These are phyloP conservation scores for Drusus annulatus DNA, from an alignment of 1,140 invertebrate species.

Conservation along the genomic window DNA sequence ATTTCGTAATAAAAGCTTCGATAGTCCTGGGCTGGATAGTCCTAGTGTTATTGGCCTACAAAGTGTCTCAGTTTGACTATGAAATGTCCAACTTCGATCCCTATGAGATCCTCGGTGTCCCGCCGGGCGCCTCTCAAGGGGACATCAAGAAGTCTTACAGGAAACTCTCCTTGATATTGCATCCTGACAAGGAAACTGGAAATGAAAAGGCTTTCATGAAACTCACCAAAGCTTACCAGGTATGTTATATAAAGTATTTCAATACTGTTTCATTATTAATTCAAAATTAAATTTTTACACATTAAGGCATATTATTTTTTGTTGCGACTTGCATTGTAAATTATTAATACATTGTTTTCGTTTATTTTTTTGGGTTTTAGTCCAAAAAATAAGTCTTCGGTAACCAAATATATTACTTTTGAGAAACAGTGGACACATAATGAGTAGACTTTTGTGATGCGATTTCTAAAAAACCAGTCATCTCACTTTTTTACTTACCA, in stretches of 20 bases:
- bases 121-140: constrained; percentile 84
- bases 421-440: too few species aligned
- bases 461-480: too few species aligned
- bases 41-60: constrained; percentile 91
- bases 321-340: too few species aligned
- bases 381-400: too few species aligned
- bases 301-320: too few species aligned
- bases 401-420: too few species aligned
- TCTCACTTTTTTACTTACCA: too few species aligned
- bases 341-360: too few species aligned
- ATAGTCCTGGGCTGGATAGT: constrained; percentile 92
- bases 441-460: too few species aligned
- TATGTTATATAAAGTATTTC: constrained; percentile 59
- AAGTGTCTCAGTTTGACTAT: constrained; percentile 97
- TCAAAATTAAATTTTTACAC: too few species aligned
- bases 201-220: constrained; percentile 98
- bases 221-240: constrained; percentile 94
- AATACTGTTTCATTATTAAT: too few species aligned
- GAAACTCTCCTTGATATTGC: constrained; percentile 92
- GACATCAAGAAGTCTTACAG: constrained; percentile 98
- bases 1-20: constrained; percentile 73
- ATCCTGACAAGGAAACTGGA: constrained; percentile 98
- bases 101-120: constrained; percentile 94
- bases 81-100: constrained; percentile 99
- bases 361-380: too few species aligned